Conservation (phyloP, 2,888 invertebrate species). For the Clistopyga incitator region DNA sequence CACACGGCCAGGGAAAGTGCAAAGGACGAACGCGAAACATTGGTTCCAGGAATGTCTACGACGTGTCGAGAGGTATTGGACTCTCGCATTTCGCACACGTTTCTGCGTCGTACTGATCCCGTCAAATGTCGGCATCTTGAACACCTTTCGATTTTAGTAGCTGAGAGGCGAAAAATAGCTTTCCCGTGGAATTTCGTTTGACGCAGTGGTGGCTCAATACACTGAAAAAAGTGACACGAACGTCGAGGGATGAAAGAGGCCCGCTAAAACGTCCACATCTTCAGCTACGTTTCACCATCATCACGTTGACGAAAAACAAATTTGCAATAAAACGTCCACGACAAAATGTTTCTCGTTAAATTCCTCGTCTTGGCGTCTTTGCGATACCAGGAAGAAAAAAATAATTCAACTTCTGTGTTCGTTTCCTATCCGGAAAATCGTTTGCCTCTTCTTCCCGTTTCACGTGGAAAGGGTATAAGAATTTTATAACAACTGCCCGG, state of each 20-base stretch:
- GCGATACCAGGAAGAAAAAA: neutral
- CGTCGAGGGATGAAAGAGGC: neutral
- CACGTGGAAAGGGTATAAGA: neutral
- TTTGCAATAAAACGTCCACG: constrained; percentile 16
- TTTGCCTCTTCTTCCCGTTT: neutral
- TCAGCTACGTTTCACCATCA: constrained; percentile 4
- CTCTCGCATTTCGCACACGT: constrained; percentile 3
- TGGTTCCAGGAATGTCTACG: constrained; percentile 23
- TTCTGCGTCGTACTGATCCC: neutral
- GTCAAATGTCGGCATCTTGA: neutral
- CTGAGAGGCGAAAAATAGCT: constrained; percentile 51
- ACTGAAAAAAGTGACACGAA: constrained; percentile 6
- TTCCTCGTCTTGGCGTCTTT: neutral
- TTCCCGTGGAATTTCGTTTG: constrained; percentile 52
- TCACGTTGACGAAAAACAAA: neutral
- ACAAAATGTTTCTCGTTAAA: neutral
- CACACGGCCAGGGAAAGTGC: neutral
- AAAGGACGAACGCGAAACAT: constrained; percentile 6
- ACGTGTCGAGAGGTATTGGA: constrained; percentile 29
- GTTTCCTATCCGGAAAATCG: neutral
- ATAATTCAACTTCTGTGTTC: neutral
- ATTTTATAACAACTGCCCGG: constrained; percentile 11
- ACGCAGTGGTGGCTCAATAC: constrained; percentile 9
- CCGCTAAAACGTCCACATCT: neutral
- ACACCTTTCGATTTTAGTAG: constrained; percentile 3